phyloP scores from a whole-genome alignment of 2,888 invertebrate genomes.

The Drosophila cyrtoloma region DNA sequence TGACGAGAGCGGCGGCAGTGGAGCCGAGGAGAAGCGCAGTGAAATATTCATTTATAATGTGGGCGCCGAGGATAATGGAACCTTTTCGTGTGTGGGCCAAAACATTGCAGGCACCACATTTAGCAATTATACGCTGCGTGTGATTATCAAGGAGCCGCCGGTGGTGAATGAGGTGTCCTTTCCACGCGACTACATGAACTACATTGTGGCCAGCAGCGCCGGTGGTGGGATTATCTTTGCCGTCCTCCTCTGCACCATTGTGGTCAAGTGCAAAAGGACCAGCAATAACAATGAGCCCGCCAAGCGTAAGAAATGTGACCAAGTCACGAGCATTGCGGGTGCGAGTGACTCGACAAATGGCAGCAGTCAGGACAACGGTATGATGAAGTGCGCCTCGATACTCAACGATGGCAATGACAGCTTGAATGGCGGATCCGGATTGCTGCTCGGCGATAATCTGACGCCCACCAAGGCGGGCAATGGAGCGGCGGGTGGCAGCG shows the following conservation, averaged over 20 bases:
- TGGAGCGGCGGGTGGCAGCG: constrained; percentile 40
- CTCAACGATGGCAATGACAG: constrained; percentile 79
- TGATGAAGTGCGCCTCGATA: constrained; percentile 87
- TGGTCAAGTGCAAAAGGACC: constrained; percentile 86
- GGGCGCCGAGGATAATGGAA: constrained; percentile 92
- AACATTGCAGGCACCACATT: constrained; percentile 93
- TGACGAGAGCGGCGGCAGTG: constrained; percentile 89
- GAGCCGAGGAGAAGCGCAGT: constrained; percentile 89
- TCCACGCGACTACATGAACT: constrained; percentile 90
- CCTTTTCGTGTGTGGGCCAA: constrained; percentile 93
- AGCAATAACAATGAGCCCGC: constrained; percentile 71
- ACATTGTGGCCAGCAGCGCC: constrained; percentile 89
- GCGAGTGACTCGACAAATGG: constrained; percentile 67
- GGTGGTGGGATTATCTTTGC: constrained; percentile 88
- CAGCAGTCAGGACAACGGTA: constrained; percentile 85
- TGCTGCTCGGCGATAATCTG: constrained; percentile 73
- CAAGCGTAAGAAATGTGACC: constrained; percentile 87
- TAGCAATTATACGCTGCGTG: constrained; percentile 92
- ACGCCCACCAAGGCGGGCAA: constrained; percentile 79
- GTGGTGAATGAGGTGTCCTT: constrained; percentile 89
- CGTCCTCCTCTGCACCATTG: constrained; percentile 89
- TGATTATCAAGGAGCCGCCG: constrained; percentile 91
- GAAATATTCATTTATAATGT: constrained; percentile 92
- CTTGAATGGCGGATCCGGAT: constrained; percentile 68
- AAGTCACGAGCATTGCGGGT: constrained; percentile 86